Conservation (phyloP, 2,888 invertebrate species). For the Drosophila picticornis region DNA sequence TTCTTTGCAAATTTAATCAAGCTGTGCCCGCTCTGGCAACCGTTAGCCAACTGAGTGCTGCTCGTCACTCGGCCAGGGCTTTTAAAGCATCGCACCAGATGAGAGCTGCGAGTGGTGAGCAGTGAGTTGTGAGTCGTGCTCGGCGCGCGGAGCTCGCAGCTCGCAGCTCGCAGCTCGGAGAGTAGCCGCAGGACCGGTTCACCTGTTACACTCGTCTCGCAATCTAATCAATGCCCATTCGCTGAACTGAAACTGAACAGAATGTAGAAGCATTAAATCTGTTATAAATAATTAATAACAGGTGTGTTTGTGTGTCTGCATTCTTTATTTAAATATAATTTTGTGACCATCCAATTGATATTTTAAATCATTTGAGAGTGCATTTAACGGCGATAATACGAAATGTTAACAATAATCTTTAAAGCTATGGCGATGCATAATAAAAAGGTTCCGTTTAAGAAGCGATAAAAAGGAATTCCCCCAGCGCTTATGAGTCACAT, state of each 20-base stretch:
- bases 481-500: slow-evolving; percentile 32
- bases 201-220: slow-evolving; percentile 25
- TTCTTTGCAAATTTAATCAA: slow-evolving; percentile 20
- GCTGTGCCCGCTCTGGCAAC: slow-evolving; percentile 56
- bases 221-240: slow-evolving; percentile 5
- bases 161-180: too few species aligned
- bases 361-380: slow-evolving; percentile 25
- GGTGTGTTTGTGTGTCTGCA: background rate
- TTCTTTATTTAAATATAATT: slow-evolving; percentile 5
- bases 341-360: slow-evolving; percentile 1
- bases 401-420: background rate
- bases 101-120: slow-evolving; percentile 18
- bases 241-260: slow-evolving; percentile 2
- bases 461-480: slow-evolving; percentile 37
- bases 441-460: slow-evolving; percentile 1
- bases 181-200: slow-evolving; percentile 72
- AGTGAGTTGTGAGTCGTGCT: background rate
- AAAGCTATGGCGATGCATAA: background rate
- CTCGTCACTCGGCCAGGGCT: slow-evolving; percentile 50
- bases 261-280: slow-evolving; percentile 17
- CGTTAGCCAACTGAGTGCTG: slow-evolving; percentile 72
- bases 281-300: slow-evolving; percentile 25
- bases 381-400: slow-evolving; percentile 12
- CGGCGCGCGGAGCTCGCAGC: too few species aligned
- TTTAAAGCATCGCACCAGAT: slow-evolving; percentile 65